A percentile compares a stretch with the other conserved stretches of the same genome.
These are phyloP conservation scores for Acanthurus lineatus DNA, from an alignment of 2,797 vertebrate genomes.

Conservation along the genomic window DNA sequence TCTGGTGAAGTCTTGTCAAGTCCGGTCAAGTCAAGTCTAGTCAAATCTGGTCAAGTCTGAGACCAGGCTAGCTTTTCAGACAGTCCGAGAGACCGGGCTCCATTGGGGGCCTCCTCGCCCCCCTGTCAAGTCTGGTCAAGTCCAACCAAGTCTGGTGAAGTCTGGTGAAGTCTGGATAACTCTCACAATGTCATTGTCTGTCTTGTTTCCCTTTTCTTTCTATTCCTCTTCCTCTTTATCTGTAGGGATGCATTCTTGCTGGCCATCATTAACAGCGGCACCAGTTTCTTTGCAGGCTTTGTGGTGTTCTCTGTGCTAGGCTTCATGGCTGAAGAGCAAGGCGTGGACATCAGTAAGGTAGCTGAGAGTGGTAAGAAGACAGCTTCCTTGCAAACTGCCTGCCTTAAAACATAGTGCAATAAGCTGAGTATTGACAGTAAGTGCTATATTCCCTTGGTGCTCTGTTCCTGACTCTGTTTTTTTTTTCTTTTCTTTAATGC, in stretches of 20 bases:
- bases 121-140: too few species aligned
- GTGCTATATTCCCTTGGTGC: background rate
- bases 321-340: slow-evolving; percentile 91
- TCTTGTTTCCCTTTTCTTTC: slow-evolving; percentile 7
- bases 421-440: slow-evolving; percentile 8
- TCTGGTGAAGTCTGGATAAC: too few species aligned
- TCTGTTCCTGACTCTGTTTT: slow-evolving; percentile 26
- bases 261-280: slow-evolving; percentile 89
- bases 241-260: slow-evolving; percentile 87
- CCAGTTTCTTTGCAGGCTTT: slow-evolving; percentile 90
- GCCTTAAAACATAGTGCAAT: slow-evolving; percentile 3
- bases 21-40: too few species aligned
- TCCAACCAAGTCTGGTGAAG: too few species aligned
- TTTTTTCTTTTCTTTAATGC: slow-evolving; percentile 40
- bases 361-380: slow-evolving; percentile 88
- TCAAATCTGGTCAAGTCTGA: too few species aligned
- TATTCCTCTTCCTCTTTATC: slow-evolving; percentile 15
- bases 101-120: too few species aligned
- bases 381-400: background rate
- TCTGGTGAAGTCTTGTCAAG: too few species aligned
- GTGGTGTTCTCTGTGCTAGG: slow-evolving; percentile 90
- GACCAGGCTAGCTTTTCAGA: too few species aligned
- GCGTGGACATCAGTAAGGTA: slow-evolving; percentile 90
- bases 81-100: too few species aligned
- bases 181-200: slow-evolving; percentile 18